phyloP scores from a whole-genome alignment of 2,888 invertebrate species.

The Cactoblastis cactorum region DNA sequence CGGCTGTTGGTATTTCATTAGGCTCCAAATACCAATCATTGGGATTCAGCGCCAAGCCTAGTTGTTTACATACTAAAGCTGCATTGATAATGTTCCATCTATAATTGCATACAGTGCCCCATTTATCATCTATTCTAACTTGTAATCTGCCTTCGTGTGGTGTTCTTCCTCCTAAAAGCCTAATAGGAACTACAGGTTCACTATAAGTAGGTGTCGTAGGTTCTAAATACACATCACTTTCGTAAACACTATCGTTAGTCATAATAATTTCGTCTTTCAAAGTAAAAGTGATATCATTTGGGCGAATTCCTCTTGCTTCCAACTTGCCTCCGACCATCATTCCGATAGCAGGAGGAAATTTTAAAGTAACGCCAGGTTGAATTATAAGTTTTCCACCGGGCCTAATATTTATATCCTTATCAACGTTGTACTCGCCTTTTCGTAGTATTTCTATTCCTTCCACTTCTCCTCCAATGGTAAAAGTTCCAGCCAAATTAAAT shows the following conservation, averaged over 20 bases:
- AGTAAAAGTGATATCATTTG: slow-evolving; percentile 89
- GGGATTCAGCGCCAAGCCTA: slow-evolving; percentile 95
- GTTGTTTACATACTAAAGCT: slow-evolving; percentile 95
- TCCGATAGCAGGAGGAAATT: slow-evolving; percentile 95
- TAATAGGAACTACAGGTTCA: slow-evolving; percentile 84
- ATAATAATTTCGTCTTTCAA: slow-evolving; percentile 87
- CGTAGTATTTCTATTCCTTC: slow-evolving; percentile 91
- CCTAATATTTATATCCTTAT: slow-evolving; percentile 95
- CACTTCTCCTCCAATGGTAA: slow-evolving; percentile 93
- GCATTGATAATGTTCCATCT: slow-evolving; percentile 96
- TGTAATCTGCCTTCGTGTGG: slow-evolving; percentile 92
- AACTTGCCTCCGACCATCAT: slow-evolving; percentile 97
- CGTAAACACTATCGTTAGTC: slow-evolving; percentile 81
- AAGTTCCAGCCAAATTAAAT: slow-evolving; percentile 84
- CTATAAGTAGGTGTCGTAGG: slow-evolving; percentile 80
- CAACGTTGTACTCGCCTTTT: slow-evolving; percentile 94
- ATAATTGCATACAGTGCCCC: slow-evolving; percentile 99
- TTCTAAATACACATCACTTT: slow-evolving; percentile 78
- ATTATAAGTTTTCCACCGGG: slow-evolving; percentile 95
- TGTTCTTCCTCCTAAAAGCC: slow-evolving; percentile 89
- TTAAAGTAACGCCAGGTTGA: slow-evolving; percentile 91
- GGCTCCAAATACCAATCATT: slow-evolving; percentile 93
- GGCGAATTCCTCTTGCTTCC: slow-evolving; percentile 88
- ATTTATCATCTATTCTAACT: slow-evolving; percentile 89
- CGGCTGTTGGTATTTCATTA: slow-evolving; percentile 89